Evolutionary conservation across 2,888 invertebrate species (phyloP), one percentile per base, ranked within the genome.

Genomic region (Apamea crenata): DNA sequence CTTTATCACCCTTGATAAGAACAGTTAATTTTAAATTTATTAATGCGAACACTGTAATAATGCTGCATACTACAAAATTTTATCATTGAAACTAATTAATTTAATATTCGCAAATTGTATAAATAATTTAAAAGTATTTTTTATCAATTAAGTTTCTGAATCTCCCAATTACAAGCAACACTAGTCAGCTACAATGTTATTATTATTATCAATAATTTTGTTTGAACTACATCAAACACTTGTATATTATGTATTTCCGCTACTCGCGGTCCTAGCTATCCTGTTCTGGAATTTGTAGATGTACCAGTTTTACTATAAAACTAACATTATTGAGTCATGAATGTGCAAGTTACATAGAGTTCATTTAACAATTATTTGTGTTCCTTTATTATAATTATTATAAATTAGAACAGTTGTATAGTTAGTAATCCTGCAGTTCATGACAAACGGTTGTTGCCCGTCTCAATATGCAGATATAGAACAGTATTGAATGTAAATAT

Each of bases 181-280:
- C 95, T 95, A 95, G 95, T 95, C 95, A 94, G 91, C 93, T 94
- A 93, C 91, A 91, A 91, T 71, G 25, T 65, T 71, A 65, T 90
- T 90, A 90, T 90, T 80, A 82, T 83, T 82, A 66, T 88, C 69
- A 87, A 76, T 79, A 74, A 84, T 80, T 75, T 79, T 83, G 78
- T 86, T 83, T 81, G 70, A 74, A 86, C 72, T 75, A 81, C 44
- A 69, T 85, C 71, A 80, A 65, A 84, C 74, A 87, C 84, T 84
- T 90, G 63, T 80, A 69, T 80, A 80, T 81, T 59, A 71, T 75
- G 56, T 74, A 74, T 72, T 10, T 40, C 74, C 59, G 44, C 72
- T 70, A 44, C 29, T 56, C 10, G 65, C 29, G 29, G 50, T 79
- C 66, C 65, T 56, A 68, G 40, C 71, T 84, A 68, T 76, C 59